Evolutionary conservation across 2,797 vertebrate genomes (phyloP), one percentile per base, ranked within the genome.

Genomic region (Catamblyrhynchus diadema): DNA sequence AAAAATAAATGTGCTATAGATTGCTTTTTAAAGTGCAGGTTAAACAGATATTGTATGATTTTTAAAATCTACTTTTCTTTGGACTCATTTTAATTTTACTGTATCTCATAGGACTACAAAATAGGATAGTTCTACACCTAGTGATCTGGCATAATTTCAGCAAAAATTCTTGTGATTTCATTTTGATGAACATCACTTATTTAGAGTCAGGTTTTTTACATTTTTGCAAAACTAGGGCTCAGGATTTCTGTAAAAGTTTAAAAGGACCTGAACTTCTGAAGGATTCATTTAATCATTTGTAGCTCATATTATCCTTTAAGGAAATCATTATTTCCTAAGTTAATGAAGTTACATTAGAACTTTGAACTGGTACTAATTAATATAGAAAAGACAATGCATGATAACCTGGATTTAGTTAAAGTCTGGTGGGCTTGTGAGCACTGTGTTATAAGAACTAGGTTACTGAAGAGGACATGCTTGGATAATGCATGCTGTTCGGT

Each of bases 261-360:
- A 88, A 90, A 78, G 14, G 6, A 67, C 60, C 20, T 84, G 65
- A 78, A 14, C 30, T 88, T 93, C 48, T 35, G 64, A 73, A 61
- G 30, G 27, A 39, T 75, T 81, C 83, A 24, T 86, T 88, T 93
- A 92, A 65, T 79, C 5, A 67, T 77, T 47, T 70, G 39, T 77
- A 59, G 6, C 32, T 92, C 30, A 23, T 75, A 12, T 4, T 83
- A 24, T 74, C 54, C 48, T 92, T 94, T 65, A 91, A 92, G 15
- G 28, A 30, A 92, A 81, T 86, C 4, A 27, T 56, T 60, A 60
- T 60, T 88, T 90, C 59, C 17, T 56, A 45, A 71, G 25, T 50
- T 88, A 74, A 93, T 74, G 53, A 89, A 78, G 74, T 84, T 79
- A 86, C 86, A 74, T 78, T 45, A 64, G 57, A 94, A 86, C 30